Evolutionary conservation across 2,113 vertebrate genomes (phyloP), one percentile per base, ranked within the genome.

Genomic region (Mustela nigripes): DNA sequence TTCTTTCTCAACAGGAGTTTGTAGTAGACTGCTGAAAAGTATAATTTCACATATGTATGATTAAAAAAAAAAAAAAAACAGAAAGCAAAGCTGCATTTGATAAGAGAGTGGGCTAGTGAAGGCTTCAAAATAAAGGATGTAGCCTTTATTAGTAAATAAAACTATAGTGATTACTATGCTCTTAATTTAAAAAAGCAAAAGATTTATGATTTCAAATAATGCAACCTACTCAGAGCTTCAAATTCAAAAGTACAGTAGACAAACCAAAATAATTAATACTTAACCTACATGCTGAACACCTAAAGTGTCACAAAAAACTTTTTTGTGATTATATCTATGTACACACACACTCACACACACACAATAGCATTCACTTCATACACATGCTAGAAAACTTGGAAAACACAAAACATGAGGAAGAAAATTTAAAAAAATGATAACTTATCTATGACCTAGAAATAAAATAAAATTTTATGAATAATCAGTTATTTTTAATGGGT

Each of bases 1-100:
- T 95, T 93, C 71, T 91, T 96, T 92, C 93, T 91, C 80, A 82
- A 86, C 28, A 94, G 96, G 76, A 78, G 80, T 96, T 58, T 94
- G 50, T 88, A 79, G 95, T 18, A 65, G 69, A 94, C 26, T 65
- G 63, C 87, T 88, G 89, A 94, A 96, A 95, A 90, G 48, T 62
- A 73, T 73, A 76, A 96, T 96, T 95, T 95, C 73, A 92, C 19
- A 71, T 16, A 81, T 78, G 22, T 39, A 56, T 79, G 63, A 73
- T 94, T 19, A 58, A 81, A 58, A 78, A 50, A 79, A 79, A 33
- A 60, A 22, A 67, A 56, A 33, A 62, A 33, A 26, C 21, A 5
- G 19, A 91, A 93, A 89, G 65, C 42, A 94, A 80, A 71, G 24
- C 65, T 91, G 58, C 33, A 31, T 94, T 90, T 96, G 85, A 80